Evolutionary conservation across 1,140 invertebrate genomes (phyloP), one percentile per base, ranked within the genome.

Genomic region (Coptotermes formosanus): DNA sequence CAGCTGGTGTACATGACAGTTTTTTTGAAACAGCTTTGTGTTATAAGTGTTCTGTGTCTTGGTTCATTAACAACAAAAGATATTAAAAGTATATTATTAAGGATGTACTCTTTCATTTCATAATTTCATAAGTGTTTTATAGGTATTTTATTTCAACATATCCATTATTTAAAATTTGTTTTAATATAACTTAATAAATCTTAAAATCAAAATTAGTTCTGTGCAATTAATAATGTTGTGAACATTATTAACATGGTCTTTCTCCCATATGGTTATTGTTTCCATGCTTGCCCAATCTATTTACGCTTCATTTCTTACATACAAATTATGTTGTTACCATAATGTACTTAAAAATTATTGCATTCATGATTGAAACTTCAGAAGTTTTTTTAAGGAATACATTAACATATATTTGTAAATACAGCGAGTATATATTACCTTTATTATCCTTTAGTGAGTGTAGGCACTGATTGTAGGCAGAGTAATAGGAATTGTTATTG

Each of bases 391-490:
- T 0, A 64, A n/a, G 25, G 21, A 19, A 64, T 23, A 64, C 21
- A 21, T 64, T 64, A 64, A 64, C 19, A 19, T 64, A 3, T 64
- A n/a, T 75, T 30, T 75, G 64, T 75, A 75, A 75, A 75, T 75
- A 75, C 64, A 30, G n/a, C 3, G n/a, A 75, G n/a, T n/a, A 75
- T 75, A 75, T 75, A n/a, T 64, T 75, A 75, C n/a, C 64, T 75
- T 75, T 12, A 30, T n/a, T 30, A 30, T 75, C 9, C 64, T n/a
- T 75, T 30, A n/a, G 14, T 75, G 14, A n/a, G n/a, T 19, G 14
- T 30, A 75, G n/a, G n/a, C 64, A 75, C 25, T 30, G 16, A 75
- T n/a, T 75, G n/a, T 30, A 14, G 25, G 14, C 64, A 75, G 21
- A 6, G 8, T 30, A 75, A 30, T 11, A n/a, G 8, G 1, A 75